Conservation (phyloP, 2,888 invertebrate species). For the Toxonevra muliebris region DNA sequence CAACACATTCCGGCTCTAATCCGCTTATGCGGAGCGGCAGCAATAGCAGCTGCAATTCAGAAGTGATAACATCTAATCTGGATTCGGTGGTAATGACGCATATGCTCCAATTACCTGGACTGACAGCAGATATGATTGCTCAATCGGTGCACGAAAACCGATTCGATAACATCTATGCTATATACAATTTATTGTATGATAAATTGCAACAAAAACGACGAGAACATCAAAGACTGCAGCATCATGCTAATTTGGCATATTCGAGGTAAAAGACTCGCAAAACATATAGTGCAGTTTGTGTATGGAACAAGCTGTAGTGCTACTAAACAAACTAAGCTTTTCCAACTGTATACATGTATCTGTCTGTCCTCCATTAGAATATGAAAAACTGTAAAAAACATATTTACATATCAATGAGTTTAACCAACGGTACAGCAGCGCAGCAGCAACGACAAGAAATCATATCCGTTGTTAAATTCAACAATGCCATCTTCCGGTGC, state of each 20-base stretch:
- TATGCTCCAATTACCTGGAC: conserved; percentile 82
- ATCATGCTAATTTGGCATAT: conserved; percentile 62
- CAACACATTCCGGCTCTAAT: conserved; percentile 33
- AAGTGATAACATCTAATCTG: conserved; percentile 57
- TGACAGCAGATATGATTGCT: conserved; percentile 77
- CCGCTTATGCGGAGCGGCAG: conserved; percentile 33
- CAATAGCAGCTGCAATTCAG: conserved; percentile 49
- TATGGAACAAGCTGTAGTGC: background rate
- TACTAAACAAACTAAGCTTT: background rate
- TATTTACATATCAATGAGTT: too few relatives aligned
- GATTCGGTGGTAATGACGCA: conserved; percentile 82
- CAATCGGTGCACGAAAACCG: conserved; percentile 84
- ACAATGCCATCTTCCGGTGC: too few relatives aligned
- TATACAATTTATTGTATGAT: conserved; percentile 90
- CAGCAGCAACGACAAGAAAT: too few relatives aligned
- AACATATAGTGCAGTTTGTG: too few relatives aligned
- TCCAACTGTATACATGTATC: too few relatives aligned
- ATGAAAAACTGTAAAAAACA: too few relatives aligned
- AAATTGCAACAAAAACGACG: conserved; percentile 71
- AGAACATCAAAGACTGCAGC: conserved; percentile 64
- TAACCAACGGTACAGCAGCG: too few relatives aligned
- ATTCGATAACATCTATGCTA: conserved; percentile 93
- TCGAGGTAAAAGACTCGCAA: conserved; percentile 51
- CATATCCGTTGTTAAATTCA: too few relatives aligned
- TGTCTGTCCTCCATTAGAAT: too few relatives aligned